Base-by-base conservation (phyloP, 2,113 vertebrate species). In the Cephalophus harveyi region DNA sequence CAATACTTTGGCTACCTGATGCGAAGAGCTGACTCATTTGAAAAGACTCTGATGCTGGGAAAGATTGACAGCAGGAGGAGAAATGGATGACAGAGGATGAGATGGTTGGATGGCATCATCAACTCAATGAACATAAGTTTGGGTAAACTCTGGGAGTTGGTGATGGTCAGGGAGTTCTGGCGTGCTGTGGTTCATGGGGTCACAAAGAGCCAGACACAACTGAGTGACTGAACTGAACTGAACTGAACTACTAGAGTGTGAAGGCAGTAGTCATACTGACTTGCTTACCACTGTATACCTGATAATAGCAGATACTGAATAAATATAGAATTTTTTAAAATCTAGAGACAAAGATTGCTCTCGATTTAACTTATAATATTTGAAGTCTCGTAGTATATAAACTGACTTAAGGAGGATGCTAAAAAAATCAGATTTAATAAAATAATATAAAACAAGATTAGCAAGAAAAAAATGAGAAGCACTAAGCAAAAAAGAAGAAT, bases 61-160 rank as follows among this genome's bases (percentile, higher is more conserved):
- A 36, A 36, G 17, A 71, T 12, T 71, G n/a, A 36, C 1, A 4
- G 33, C 16, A 36, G 64, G n/a, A 71, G 64, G n/a, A 71, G 9
- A 36, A 71, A 17, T 19, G n/a, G 9, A 71, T 5, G 17, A 71
- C 64, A 71, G 8, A 36, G 19, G 64, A 36, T 23, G n/a, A 71
- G n/a, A 36, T 11, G 64, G 9, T 12, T 71, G 64, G 9, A 36
- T 71, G 17, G 19, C n/a, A 71, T 71, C 19, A 71, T 0, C 0
- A 1, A 71, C 9, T 71, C 64, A 36, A 23, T 23, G n/a, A 2
- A 71, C 19, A 23, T 36, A 36, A 36, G n/a, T 71, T 36, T 36
- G 64, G 64, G n/a, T 71, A n/a, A 11, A 12, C n/a, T 71, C 64
- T 11, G 17, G n/a, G n/a, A 6, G 64, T 36, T 71, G n/a, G n/a